Percentiles rank a stretch among this genome's conserved stretches.
Conservation (phyloP, 2,797 vertebrate species). For the Steatocranus sp. region DNA sequence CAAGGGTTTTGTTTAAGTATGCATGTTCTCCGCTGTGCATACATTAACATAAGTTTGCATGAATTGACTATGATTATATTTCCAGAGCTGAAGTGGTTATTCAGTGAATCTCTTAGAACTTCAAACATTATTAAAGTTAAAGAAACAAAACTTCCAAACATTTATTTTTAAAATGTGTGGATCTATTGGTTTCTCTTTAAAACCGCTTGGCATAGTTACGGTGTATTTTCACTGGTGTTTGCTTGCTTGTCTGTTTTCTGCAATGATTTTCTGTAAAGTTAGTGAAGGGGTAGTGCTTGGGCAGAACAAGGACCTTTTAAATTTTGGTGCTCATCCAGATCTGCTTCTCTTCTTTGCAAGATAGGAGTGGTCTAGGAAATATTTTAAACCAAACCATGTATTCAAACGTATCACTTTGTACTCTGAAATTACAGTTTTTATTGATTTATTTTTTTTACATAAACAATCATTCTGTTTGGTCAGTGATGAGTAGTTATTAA, state of each 20-base stretch:
- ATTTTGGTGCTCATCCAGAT: neutral
- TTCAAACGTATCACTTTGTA: neutral
- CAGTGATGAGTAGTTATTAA: neutral
- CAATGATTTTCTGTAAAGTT: neutral
- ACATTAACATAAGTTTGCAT: slow-evolving; percentile 12
- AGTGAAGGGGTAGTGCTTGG: neutral
- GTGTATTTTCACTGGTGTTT: neutral
- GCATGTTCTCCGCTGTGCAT: neutral
- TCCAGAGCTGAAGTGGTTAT: neutral
- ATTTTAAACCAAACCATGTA: neutral
- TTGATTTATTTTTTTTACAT: accelerated
- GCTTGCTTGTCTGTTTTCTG: neutral
- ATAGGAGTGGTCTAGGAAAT: neutral
- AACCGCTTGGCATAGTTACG: neutral
- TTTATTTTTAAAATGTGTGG: neutral
- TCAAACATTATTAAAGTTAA: neutral
- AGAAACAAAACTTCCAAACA: neutral
- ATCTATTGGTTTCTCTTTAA: neutral
- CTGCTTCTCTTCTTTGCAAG: neutral
- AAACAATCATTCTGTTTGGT: neutral
- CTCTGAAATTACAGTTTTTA: neutral
- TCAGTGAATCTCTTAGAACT: neutral
- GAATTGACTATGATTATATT: neutral
- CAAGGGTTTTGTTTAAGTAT: neutral
- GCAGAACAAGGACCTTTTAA: neutral